Conservation (phyloP, 2,113 vertebrate species). For the Tringa solitaria region DNA sequence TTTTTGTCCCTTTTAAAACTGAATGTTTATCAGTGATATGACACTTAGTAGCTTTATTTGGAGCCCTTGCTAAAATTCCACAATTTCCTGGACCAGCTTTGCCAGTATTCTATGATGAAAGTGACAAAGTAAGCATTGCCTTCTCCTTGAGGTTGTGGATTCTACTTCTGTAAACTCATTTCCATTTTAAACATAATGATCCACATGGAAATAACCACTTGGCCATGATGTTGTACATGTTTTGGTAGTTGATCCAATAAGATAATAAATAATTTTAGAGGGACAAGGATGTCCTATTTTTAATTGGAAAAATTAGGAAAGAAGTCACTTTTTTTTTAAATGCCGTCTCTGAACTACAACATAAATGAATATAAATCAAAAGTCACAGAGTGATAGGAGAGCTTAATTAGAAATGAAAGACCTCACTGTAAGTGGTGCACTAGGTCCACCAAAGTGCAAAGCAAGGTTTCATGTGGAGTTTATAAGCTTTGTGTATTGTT, state of each 20-base stretch:
- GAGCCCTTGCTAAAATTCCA: neutral
- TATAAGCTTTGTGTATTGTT: neutral
- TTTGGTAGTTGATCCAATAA: neutral
- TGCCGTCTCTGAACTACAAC: neutral
- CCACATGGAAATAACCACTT: neutral
- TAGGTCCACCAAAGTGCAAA: neutral
- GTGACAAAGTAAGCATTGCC: neutral
- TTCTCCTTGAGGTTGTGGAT: neutral
- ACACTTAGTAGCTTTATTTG: neutral
- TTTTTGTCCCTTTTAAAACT: neutral
- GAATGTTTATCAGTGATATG: neutral
- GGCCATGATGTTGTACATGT: neutral
- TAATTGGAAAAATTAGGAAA: neutral
- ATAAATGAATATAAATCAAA: neutral
- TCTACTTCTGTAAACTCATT: neutral
- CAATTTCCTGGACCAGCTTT: neutral
- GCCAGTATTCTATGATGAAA: neutral
- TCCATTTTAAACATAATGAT: neutral
- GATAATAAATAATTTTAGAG: neutral
- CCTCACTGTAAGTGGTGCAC: neutral
- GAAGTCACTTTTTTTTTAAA: neutral
- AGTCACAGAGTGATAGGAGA: neutral
- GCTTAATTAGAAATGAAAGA: neutral
- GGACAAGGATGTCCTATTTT: neutral
- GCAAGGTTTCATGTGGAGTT: neutral